These are phyloP conservation scores for Ramphastos sulfuratus DNA, from an alignment of 2,113 vertebrate genomes.

Conservation along the genomic window DNA sequence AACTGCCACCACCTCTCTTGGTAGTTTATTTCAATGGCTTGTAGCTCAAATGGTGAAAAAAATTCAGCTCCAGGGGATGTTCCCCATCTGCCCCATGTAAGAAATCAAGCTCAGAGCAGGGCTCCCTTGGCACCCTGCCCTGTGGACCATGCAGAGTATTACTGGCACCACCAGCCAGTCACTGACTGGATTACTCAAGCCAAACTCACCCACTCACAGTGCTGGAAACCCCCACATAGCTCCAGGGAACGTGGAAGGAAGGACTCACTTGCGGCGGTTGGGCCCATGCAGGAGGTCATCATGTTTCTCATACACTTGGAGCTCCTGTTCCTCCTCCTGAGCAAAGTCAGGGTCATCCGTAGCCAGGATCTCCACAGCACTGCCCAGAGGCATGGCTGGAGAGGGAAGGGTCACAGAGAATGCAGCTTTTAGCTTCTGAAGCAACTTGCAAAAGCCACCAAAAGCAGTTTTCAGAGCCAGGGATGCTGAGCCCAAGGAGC, in stretches of 20 bases:
- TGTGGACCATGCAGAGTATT: neutral
- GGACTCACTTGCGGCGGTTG: slow-evolving; percentile 83
- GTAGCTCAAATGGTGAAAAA: no score
- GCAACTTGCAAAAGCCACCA: neutral
- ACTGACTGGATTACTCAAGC: neutral
- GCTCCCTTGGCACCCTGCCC: neutral
- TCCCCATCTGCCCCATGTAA: neutral
- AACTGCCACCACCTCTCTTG: no score
- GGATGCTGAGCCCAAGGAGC: neutral
- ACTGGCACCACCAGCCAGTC: neutral
- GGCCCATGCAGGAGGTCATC: slow-evolving; percentile 90
- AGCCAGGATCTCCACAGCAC: slow-evolving; percentile 87
- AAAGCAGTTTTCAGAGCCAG: neutral
- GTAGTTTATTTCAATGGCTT: no score
- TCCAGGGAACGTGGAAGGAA: neutral
- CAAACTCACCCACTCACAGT: neutral
- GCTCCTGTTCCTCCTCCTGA: slow-evolving; percentile 85
- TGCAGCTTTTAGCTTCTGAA: neutral
- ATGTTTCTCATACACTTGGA: slow-evolving; percentile 95
- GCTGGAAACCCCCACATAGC: neutral
- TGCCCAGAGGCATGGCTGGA: slow-evolving; percentile 88
- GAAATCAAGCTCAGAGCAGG: neutral
- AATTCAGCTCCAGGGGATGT: neutral
- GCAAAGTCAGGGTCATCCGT: slow-evolving; percentile 86
- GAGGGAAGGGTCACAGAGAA: neutral